These are phyloP conservation scores for Pristionchus fissidentatus DNA, from an alignment of 2,888 invertebrate genomes.

Conservation along the genomic window DNA sequence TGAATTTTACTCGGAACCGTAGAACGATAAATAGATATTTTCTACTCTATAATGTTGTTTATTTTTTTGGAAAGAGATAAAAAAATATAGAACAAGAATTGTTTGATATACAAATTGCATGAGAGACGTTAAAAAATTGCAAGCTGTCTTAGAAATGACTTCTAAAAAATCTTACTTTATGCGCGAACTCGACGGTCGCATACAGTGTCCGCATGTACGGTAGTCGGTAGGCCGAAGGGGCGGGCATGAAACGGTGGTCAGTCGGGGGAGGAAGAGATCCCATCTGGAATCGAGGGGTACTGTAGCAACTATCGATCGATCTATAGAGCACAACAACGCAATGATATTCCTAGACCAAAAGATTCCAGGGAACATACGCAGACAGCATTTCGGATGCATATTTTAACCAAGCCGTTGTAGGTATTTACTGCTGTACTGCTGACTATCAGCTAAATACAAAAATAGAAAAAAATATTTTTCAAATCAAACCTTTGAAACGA, in stretches of 20 bases:
- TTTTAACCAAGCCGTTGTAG: neutral
- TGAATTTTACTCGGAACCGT: too few relatives aligned
- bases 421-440: neutral
- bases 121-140: too few relatives aligned
- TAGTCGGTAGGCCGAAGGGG: conserved; percentile 6
- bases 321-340: neutral
- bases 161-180: neutral
- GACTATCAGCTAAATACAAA: too few relatives aligned
- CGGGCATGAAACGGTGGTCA: neutral
- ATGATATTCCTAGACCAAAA: neutral
- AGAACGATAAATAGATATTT: too few relatives aligned
- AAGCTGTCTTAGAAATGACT: too few relatives aligned
- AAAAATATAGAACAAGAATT: neutral
- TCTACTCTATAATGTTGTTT: too few relatives aligned
- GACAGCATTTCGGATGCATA: neutral
- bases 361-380: neutral
- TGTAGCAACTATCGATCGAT: too few relatives aligned
- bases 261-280: neutral
- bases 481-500: neutral
- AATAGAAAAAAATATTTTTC: neutral
- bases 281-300: neutral
- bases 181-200: conserved; percentile 9
- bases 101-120: too few relatives aligned
- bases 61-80: too few relatives aligned
- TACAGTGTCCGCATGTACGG: neutral